phyloP scores from a whole-genome alignment of 1,140 invertebrate species.

The Holotrichia oblita region DNA sequence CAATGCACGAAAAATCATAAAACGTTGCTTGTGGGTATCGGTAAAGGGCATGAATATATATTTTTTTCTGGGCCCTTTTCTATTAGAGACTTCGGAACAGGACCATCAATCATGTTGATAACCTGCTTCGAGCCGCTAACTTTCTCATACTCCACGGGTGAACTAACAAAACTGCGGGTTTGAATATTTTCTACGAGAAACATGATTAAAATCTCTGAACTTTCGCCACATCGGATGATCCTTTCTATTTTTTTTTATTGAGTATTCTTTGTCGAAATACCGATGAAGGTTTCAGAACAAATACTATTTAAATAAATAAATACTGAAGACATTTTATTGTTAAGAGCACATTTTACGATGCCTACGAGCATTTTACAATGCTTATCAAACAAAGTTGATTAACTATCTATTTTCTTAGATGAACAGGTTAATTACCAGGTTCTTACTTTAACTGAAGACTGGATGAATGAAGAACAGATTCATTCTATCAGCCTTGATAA shows the following conservation, averaged over 20 bases:
- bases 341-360: too few relatives aligned
- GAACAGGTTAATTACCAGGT: too few relatives aligned
- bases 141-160: not conserved
- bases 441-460: too few relatives aligned
- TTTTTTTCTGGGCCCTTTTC: slow-evolving; percentile 11
- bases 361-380: too few relatives aligned
- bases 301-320: too few relatives aligned
- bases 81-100: slow-evolving; percentile 23
- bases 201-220: slow-evolving; percentile 14
- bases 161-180: slow-evolving; percentile 6
- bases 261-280: not conserved
- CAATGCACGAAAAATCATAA: slow-evolving; percentile 20
- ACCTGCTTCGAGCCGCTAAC: not conserved
- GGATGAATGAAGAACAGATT: too few relatives aligned
- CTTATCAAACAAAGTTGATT: too few relatives aligned
- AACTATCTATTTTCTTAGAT: too few relatives aligned
- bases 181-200: not conserved
- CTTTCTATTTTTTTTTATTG: too few relatives aligned
- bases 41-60: slow-evolving; percentile 27
- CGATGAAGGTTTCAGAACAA: too few relatives aligned
- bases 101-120: slow-evolving; percentile 30
- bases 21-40: not conserved
- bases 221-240: not conserved
- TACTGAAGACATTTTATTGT: too few relatives aligned
- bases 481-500: too few relatives aligned